A percentile compares a stretch with the other conserved stretches of the same genome.
These are phyloP conservation scores for Phyllotis vaccarum DNA, from an alignment of 2,797 vertebrate species.

Conservation along the genomic window DNA sequence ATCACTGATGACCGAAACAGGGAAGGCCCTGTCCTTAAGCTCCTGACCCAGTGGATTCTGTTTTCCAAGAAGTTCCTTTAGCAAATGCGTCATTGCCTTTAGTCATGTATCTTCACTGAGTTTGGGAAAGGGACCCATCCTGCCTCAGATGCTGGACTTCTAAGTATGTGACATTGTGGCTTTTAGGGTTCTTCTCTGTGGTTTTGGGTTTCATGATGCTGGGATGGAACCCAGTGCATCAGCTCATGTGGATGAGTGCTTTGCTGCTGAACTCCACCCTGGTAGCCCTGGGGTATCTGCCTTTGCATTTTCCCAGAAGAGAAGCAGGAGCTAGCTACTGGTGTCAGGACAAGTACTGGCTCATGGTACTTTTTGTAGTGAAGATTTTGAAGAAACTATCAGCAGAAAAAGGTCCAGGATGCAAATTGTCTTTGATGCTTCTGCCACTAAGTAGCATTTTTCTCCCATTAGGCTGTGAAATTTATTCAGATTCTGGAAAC, in stretches of 20 bases:
- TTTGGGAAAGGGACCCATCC: conserved; percentile 19
- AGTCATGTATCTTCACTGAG: background rate
- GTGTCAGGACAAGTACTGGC: background rate
- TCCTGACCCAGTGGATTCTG: background rate
- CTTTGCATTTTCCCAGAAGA: background rate
- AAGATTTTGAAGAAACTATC: background rate
- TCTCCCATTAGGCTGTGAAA: conserved; percentile 93
- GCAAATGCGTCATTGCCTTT: background rate
- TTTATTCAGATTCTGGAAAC: conserved; percentile 98
- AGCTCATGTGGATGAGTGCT: background rate
- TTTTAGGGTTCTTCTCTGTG: background rate
- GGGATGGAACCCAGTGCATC: background rate
- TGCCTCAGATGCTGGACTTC: background rate
- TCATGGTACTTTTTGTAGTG: background rate
- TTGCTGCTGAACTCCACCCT: too few species aligned
- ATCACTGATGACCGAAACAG: background rate
- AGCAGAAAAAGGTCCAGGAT: background rate
- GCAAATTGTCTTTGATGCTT: background rate
- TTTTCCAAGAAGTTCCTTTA: background rate
- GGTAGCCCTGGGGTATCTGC: background rate
- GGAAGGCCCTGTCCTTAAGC: background rate
- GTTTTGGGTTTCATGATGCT: background rate
- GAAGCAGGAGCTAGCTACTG: background rate
- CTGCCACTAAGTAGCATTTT: background rate
- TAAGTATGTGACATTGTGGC: background rate